phyloP scores from a whole-genome alignment of 2,797 vertebrate species.

The Phalloptychus januarius region DNA sequence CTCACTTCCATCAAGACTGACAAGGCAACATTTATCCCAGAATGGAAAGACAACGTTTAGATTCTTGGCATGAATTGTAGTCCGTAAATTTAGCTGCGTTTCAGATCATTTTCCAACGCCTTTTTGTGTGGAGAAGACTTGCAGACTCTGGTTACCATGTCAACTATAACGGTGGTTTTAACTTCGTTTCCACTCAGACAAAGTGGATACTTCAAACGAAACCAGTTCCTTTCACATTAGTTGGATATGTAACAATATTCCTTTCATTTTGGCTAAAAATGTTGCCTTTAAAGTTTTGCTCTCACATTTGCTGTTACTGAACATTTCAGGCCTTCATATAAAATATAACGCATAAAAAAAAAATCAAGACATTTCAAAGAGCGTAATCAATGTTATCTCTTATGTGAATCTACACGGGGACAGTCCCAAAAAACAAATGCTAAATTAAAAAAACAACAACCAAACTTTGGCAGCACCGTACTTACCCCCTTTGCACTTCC shows the following conservation, averaged over 20 bases:
- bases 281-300: conserved; percentile 53
- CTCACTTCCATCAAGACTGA: conserved; percentile 86
- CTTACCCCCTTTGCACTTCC: conserved; percentile 4
- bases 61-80: not conserved
- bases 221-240: not conserved
- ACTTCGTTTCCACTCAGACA: not conserved
- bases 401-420: not conserved
- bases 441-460: not conserved
- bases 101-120: not conserved
- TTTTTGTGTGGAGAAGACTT: not conserved
- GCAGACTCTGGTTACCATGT: not conserved
- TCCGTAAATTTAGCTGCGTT: not conserved
- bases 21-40: conserved; percentile 62
- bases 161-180: not conserved
- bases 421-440: not conserved
- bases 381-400: not conserved
- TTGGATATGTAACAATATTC: not conserved
- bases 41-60: conserved; percentile 25
- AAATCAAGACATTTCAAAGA: conserved; percentile 24
- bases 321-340: conserved; percentile 2
- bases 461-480: not conserved
- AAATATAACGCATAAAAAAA: conserved; percentile 5
- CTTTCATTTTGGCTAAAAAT: conserved; percentile 50
- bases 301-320: conserved; percentile 13
- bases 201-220: not conserved